A percentile compares a stretch with the other conserved stretches of the same genome.
phyloP scores from a whole-genome alignment of 1,140 invertebrate species.

The Ericerus pela region DNA sequence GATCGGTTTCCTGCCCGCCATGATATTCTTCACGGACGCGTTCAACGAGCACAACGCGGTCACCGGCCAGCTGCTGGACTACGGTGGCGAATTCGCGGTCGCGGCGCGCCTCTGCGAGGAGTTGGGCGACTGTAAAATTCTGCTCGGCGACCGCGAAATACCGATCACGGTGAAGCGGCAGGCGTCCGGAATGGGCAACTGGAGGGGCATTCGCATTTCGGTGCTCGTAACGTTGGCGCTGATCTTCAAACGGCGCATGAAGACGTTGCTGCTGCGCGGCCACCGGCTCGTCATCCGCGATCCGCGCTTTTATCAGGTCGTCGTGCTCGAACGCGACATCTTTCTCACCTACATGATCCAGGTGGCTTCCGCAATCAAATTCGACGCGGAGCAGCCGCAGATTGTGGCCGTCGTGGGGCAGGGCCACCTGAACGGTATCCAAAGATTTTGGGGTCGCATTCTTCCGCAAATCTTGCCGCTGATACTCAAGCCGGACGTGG shows the following conservation, averaged over 20 bases:
- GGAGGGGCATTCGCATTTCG: background rate
- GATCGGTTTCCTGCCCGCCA: background rate
- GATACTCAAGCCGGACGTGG: background rate
- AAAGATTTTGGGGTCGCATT: background rate
- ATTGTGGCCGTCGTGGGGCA: background rate
- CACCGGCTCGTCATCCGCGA: background rate
- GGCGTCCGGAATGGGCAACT: background rate
- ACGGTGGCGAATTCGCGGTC: constrained; percentile 2
- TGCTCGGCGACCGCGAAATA: background rate
- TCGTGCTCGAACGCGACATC: background rate
- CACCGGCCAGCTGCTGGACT: background rate
- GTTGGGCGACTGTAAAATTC: background rate
- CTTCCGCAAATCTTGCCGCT: background rate
- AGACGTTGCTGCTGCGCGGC: background rate
- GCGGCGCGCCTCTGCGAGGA: constrained; percentile 1
- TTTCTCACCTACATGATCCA: constrained; percentile 5
- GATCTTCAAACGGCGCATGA: background rate
- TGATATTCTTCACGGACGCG: constrained; percentile 2
- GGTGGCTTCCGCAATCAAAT: background rate
- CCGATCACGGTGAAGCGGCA: background rate
- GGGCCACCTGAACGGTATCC: background rate
- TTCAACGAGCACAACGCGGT: constrained; percentile 1
- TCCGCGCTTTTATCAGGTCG: background rate
- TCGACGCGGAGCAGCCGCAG: background rate
- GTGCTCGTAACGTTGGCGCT: background rate